Percentiles rank a stretch among this genome's conserved stretches.
Conservation (phyloP, 1,140 invertebrate species). For the Paramacrobiotus metropolitanus region DNA sequence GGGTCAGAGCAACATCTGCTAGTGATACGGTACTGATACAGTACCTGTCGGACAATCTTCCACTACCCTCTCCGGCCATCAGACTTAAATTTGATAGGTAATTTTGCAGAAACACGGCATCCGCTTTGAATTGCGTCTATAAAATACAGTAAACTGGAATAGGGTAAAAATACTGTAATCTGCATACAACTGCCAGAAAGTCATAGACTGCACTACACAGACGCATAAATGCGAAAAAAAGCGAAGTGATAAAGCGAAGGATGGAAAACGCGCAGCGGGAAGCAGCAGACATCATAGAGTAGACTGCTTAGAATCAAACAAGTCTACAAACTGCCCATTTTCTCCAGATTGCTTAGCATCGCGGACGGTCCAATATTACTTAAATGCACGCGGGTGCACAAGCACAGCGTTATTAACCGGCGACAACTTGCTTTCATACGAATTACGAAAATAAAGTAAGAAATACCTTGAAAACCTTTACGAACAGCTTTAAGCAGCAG, state of each 20-base stretch:
- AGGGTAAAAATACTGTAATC: background rate
- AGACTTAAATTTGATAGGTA: no score
- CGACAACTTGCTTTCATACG: background rate
- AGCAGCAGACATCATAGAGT: background rate
- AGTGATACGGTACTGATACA: background rate
- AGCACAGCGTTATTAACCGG: no score
- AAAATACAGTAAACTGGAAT: background rate
- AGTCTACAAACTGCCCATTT: background rate
- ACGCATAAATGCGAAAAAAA: no score
- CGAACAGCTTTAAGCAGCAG: background rate
- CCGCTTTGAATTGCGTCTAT: background rate
- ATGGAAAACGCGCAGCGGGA: no score
- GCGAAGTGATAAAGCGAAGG: no score
- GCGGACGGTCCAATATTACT: no score
- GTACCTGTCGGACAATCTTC: background rate
- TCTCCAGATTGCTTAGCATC: no score
- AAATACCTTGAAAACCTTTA: background rate
- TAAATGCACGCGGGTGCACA: no score
- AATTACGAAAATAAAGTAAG: background rate
- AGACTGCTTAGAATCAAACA: background rate
- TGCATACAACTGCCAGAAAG: background rate
- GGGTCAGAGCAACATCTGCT: background rate
- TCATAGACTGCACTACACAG: no score
- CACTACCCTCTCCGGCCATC: background rate
- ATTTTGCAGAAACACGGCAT: background rate